Base-by-base conservation (phyloP, 2,797 vertebrate genomes). In the Chromobotia macracanthus region DNA sequence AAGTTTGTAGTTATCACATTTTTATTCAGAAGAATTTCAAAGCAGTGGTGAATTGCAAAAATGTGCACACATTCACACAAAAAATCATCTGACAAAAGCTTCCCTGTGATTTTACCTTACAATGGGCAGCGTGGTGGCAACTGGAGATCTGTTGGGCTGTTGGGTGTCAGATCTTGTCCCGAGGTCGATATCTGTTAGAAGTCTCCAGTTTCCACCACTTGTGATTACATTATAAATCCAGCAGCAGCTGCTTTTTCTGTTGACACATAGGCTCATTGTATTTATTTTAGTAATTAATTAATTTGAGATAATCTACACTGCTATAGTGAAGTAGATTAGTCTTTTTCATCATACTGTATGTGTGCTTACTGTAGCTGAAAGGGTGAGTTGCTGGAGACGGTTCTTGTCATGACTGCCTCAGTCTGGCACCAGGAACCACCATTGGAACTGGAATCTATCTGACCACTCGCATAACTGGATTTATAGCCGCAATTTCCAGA, bases 101-200 rank as follows among this genome's bases (percentile, higher is more conserved):
- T n/a, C n/a, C n/a, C n/a, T n/a, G n/a, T n/a, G n/a, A n/a, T n/a
- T n/a, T n/a, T 66, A 88, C 89, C 86, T 87, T 0, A 91, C 0
- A 3, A 35, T 35, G 0, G 88, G 86, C 16, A 89, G 0, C 8
- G 85, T 16, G 21, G 87, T 85, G 70, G 84, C 86, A 38, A 86
- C 84, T 3, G 89, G 89, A 0, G 89, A 88, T 5, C 56, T 73
- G 86, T 90, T 90, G 63, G 81, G 23, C 51, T 19, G 9, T 7
- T 65, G 0, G 0, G 72, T 89, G 72, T 90, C 89, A 0, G 89
- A 91, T 6, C 89, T 65, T 0, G 3, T 77, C 77, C 85, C 82
- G 35, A 82, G 64, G 1, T 90, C 87, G 18, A 89, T 83, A 11
- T 23, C 3, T 0, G 83, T 85, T 69, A 80, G 1, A 2, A 84